phyloP scores from a whole-genome alignment of 1,140 invertebrate species.

The Ctenoplectra terminalis region DNA sequence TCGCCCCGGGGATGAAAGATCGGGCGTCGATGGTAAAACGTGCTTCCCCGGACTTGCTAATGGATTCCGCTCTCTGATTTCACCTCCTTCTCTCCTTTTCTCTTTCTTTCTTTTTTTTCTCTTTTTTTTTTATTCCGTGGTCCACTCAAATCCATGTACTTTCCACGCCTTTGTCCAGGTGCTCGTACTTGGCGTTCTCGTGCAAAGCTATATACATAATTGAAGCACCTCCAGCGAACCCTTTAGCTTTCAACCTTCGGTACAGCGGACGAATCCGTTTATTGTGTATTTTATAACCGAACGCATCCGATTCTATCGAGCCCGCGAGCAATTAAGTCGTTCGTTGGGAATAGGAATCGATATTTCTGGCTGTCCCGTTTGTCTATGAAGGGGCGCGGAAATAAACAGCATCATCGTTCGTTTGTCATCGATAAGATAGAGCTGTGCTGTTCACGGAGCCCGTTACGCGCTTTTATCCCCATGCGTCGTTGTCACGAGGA shows the following conservation, averaged over 20 bases:
- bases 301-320: background rate
- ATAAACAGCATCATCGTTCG: background rate
- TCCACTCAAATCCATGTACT: constrained; percentile 48
- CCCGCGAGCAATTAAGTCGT: background rate
- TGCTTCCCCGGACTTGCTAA: constrained; percentile 58
- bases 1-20: constrained; percentile 67
- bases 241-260: background rate
- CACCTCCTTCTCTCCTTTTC: constrained; percentile 22
- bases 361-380: background rate
- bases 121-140: constrained; percentile 26
- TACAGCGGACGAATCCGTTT: background rate
- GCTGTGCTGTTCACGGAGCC: too few species aligned
- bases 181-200: constrained; percentile 15
- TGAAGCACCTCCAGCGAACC: constrained; percentile 4
- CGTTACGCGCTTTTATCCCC: too few species aligned
- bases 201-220: constrained; percentile 40
- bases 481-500: too few species aligned
- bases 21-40: constrained; percentile 68
- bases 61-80: constrained; percentile 71
- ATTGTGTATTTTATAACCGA: constrained; percentile 17
- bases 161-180: constrained; percentile 44
- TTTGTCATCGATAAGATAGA: background rate
- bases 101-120: background rate
- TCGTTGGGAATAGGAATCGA: constrained; percentile 7
- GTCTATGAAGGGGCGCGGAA: background rate